phyloP scores from a whole-genome alignment of 2,797 vertebrate species.

The Eospalax fontanierii region DNA sequence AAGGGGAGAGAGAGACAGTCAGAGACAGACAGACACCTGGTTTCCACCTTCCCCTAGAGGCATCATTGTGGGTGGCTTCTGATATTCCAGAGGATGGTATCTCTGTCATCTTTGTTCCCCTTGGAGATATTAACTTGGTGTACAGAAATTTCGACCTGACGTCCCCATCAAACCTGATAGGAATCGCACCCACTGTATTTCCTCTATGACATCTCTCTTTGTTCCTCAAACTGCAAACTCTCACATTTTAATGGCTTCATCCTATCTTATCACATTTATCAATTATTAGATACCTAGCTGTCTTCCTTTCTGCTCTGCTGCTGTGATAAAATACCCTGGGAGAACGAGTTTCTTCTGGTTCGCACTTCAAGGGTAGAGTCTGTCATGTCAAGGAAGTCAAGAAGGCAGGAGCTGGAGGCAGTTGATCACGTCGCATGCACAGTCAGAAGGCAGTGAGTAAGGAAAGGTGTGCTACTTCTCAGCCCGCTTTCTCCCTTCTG shows the following conservation, averaged over 20 bases:
- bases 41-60: neutral
- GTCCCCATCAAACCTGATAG: neutral
- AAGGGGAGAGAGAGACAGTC: no score
- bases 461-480: fast-evolving
- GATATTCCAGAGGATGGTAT: neutral
- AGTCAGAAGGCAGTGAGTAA: neutral
- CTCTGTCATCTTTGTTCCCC: neutral
- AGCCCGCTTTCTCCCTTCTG: neutral
- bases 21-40: neutral
- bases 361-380: neutral
- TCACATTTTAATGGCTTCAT: neutral
- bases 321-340: neutral
- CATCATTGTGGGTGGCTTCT: neutral
- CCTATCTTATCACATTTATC: neutral
- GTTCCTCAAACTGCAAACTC: constrained; percentile 3
- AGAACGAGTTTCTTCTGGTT: neutral
- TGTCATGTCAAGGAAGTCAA: neutral
- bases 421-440: no score
- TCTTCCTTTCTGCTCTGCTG: neutral
- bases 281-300: neutral
- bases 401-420: no score
- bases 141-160: constrained; percentile 22
- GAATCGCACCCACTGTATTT: neutral
- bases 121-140: neutral
- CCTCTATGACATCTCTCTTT: neutral